A percentile compares a stretch with the other conserved stretches of the same genome.
phyloP scores from a whole-genome alignment of 2,888 invertebrate genomes.

The Sphaeridia pumilis region DNA sequence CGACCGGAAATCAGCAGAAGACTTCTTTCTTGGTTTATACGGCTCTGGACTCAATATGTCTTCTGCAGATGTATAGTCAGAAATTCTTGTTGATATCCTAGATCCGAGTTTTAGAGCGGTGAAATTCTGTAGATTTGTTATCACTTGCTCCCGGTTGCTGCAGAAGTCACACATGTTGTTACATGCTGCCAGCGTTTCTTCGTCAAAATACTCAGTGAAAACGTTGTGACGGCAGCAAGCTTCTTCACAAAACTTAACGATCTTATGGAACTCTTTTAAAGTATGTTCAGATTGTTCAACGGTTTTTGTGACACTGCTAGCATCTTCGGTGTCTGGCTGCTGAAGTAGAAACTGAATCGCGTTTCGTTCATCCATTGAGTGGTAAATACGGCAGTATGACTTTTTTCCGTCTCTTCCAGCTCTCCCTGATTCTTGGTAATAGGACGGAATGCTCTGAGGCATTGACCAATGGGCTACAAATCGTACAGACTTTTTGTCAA shows the following conservation, averaged over 20 bases:
- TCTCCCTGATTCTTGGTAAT: slow-evolving; percentile 50
- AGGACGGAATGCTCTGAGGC: slow-evolving; percentile 47
- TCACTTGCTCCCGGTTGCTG: slow-evolving; percentile 54
- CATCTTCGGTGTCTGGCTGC: slow-evolving; percentile 37
- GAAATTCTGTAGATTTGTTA: background rate
- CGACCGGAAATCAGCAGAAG: slow-evolving; percentile 1
- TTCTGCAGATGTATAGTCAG: too few relatives aligned
- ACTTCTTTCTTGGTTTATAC: too few relatives aligned
- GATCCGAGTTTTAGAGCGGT: background rate
- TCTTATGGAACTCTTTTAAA: slow-evolving; percentile 66
- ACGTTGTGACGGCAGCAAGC: slow-evolving; percentile 69
- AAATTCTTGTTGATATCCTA: background rate
- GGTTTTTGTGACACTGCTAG: slow-evolving; percentile 39
- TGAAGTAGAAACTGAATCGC: slow-evolving; percentile 44
- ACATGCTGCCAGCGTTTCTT: slow-evolving; percentile 59
- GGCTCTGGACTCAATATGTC: too few relatives aligned
- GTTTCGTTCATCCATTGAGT: slow-evolving; percentile 43
- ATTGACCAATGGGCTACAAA: slow-evolving; percentile 50
- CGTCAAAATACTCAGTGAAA: slow-evolving; percentile 82
- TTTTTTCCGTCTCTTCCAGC: slow-evolving; percentile 48
- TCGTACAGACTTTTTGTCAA: slow-evolving; percentile 83
- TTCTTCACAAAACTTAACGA: slow-evolving; percentile 76
- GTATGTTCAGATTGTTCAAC: slow-evolving; percentile 50
- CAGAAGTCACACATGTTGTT: slow-evolving; percentile 69
- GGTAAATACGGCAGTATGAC: slow-evolving; percentile 47